These are phyloP conservation scores for Selene dorsalis DNA, from an alignment of 2,797 vertebrate species.

Conservation along the genomic window DNA sequence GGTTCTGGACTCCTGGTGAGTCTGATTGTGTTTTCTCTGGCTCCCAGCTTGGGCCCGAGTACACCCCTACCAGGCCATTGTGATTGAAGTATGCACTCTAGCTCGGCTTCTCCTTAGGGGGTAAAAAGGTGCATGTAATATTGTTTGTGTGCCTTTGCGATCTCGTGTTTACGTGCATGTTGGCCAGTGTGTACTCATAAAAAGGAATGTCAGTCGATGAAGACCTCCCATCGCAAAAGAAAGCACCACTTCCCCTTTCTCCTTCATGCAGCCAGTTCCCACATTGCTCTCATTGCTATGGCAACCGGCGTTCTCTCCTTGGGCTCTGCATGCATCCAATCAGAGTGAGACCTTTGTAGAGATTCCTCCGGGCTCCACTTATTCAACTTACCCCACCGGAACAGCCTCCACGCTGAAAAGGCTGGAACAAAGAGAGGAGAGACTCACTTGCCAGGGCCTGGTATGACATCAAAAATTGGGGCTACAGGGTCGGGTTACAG, in stretches of 20 bases:
- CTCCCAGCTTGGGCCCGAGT: conserved; percentile 71
- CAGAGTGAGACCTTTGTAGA: conserved; percentile 88
- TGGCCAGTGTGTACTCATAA: conserved; percentile 58
- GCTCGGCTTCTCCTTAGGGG: conserved; percentile 59
- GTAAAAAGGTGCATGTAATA: conserved; percentile 64
- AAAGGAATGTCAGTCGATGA: conserved; percentile 70
- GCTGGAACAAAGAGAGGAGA: conserved; percentile 81
- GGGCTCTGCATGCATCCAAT: conserved; percentile 86
- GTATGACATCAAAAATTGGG: conserved; percentile 74
- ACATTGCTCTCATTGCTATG: conserved; percentile 86
- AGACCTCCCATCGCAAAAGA: conserved; percentile 79
- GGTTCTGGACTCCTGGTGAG: conserved; percentile 68
- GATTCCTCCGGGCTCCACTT: conserved; percentile 86
- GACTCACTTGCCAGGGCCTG: conserved; percentile 72
- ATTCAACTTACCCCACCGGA: conserved; percentile 85
- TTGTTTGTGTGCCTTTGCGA: conserved; percentile 48
- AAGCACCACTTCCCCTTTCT: conserved; percentile 78
- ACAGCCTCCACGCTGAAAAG: conserved; percentile 80
- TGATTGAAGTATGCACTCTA: conserved; percentile 71
- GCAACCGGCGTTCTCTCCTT: conserved; percentile 85
- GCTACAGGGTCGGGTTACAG: conserved; percentile 74
- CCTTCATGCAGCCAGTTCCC: conserved; percentile 79
- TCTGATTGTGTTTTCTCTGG: conserved; percentile 76
- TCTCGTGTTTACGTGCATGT: conserved; percentile 51
- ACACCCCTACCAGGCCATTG: conserved; percentile 74